Conservation (phyloP, 2,797 vertebrate genomes). For the Coluber constrictor region DNA sequence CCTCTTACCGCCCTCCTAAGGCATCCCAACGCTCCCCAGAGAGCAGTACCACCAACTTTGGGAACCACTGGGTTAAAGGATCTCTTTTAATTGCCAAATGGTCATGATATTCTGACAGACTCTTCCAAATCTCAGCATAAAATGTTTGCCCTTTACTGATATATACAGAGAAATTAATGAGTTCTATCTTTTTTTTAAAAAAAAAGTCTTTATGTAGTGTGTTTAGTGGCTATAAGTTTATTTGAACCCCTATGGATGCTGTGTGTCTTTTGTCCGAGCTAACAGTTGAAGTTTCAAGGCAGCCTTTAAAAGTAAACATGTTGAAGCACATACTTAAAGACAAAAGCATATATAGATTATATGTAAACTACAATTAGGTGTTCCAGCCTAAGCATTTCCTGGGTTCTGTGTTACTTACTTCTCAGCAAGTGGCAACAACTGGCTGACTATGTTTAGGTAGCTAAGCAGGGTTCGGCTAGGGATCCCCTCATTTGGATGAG, state of each 20-base stretch:
- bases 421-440: not conserved
- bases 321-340: slow-evolving; percentile 15
- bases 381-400: not conserved
- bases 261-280: slow-evolving; percentile 26
- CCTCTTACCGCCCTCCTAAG: too few relatives aligned
- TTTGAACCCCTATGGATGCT: not conserved
- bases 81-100: not conserved
- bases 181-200: not conserved
- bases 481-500: not conserved
- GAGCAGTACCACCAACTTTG: too few relatives aligned
- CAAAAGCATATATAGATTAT: not conserved
- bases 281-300: slow-evolving; percentile 9
- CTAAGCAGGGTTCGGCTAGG: not conserved
- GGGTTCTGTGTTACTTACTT: not conserved
- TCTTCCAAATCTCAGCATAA: slow-evolving; percentile 1
- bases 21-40: too few relatives aligned
- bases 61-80: not conserved
- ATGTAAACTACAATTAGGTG: not conserved
- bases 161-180: slow-evolving; percentile 11
- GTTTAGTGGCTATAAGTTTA: not conserved
- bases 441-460: not conserved
- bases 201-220: not conserved
- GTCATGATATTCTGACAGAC: not conserved
- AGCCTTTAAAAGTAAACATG: not conserved
- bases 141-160: slow-evolving; percentile 25